Evolutionary conservation across 2,888 invertebrate species (phyloP), one percentile per base, ranked within the genome.

Genomic region (Tortrix viridana): DNA sequence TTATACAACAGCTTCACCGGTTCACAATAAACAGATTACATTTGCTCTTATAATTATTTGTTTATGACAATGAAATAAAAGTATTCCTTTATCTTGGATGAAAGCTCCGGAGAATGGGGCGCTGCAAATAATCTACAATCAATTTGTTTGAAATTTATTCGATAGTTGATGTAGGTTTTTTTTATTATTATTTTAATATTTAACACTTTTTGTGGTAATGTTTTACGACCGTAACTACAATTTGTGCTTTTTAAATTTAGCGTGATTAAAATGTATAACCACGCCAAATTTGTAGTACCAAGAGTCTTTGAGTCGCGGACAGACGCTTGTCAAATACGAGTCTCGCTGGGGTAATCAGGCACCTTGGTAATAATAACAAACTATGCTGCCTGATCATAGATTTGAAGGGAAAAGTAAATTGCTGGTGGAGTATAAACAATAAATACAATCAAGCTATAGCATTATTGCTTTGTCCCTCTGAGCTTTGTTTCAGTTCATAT

Each of bases 41-140:
- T 44, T 57, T 60, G 53, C 38, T 58, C 59, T 14, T 12, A 46
- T 43, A 63, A 66, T 61, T 56, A 44, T 55, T 69, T 71, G 66
- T 66, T 60, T 66, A 22, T 38, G 5, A 16, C 14, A 14, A 37
- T 38, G 1, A 14, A 12, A 7, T 43, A 2, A 23, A 14, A 7
- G 6, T 22, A 20, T 32, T 44, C 12, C 3, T 22, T 18, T 26
- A 19, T 23, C 12, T 49, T 48, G 1, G 9, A 49, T n/a, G 1
- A 14, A 0, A 18, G 2, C 16, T 26, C 2, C 5, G 5, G 23
- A 48, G 19, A 9, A 19, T 19, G 19, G 6, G n/a, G 16, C 12
- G 32, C 12, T 12, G 32, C 32, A 6, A 38, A 38, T n/a, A n/a
- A 38, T 1, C 9, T 19, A 7, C 0, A 5, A 44, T 44, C 9